A percentile compares a stretch with the other conserved stretches of the same genome.
Evolutionary conservation across 2,888 invertebrate genomes (phyloP).

Genomic region (Sceliomorpha sp.): DNA sequence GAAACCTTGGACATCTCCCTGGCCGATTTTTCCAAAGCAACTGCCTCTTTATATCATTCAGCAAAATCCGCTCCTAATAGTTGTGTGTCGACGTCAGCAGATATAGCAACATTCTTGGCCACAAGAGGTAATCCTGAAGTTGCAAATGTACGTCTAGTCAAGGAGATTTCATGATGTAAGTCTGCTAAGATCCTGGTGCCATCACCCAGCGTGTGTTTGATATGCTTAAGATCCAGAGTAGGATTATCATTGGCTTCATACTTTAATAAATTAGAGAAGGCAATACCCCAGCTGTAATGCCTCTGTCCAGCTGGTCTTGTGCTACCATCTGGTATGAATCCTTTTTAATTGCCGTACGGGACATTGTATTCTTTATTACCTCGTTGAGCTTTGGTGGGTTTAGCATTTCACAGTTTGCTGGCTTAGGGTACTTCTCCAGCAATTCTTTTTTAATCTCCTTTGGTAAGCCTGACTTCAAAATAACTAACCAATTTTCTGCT

Average conservation of each 20-base stretch:
- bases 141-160: no score
- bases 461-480: no score
- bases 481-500: slow-evolving; percentile 1
- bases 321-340: background rate
- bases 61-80: slow-evolving; percentile 7
- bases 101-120: no score
- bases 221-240: background rate
- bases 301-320: slow-evolving; percentile 1
- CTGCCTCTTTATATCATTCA: slow-evolving; percentile 1
- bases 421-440: background rate
- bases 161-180: no score
- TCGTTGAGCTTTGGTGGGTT: slow-evolving; percentile 2
- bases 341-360: no score
- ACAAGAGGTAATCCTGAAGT: no score
- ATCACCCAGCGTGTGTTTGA: no score
- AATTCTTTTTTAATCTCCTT: no score
- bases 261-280: background rate
- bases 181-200: background rate
- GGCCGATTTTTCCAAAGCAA: slow-evolving; percentile 12
- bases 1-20: slow-evolving; percentile 1
- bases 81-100: background rate
- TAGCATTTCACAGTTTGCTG: slow-evolving; percentile 1
- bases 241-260: background rate
- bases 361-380: background rate
- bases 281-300: background rate